Percentiles rank a stretch among this genome's conserved stretches.
These are phyloP conservation scores for Troglohyphantes excavatus DNA, from an alignment of 2,888 invertebrate species.

Conservation along the genomic window DNA sequence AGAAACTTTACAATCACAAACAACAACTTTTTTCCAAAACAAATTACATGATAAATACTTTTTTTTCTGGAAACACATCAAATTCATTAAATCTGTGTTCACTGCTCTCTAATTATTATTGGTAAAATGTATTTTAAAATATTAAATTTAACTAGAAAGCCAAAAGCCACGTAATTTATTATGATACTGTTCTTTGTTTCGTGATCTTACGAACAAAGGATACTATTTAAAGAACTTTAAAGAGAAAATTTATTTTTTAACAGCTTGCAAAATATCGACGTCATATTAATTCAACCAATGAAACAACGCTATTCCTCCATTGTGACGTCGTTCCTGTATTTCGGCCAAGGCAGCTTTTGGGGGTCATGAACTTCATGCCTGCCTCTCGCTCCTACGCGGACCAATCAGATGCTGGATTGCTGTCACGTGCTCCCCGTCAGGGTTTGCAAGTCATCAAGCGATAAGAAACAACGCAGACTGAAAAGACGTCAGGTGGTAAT, in stretches of 20 bases:
- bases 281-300: conserved; percentile 13
- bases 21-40: no score
- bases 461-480: conserved; percentile 75
- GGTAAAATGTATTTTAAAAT: no score
- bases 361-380: conserved; percentile 78
- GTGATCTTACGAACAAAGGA: background rate
- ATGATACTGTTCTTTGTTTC: background rate
- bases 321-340: conserved; percentile 70
- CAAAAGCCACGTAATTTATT: background rate
- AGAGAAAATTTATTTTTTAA: background rate
- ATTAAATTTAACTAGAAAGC: background rate
- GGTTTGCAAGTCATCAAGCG: conserved; percentile 79
- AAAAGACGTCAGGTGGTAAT: conserved; percentile 77
- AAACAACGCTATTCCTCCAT: conserved; percentile 34
- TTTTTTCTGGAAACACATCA: no score
- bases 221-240: conserved; percentile 18
- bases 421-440: conserved; percentile 71
- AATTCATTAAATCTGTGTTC: no score
- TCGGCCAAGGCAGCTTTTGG: conserved; percentile 76
- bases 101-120: no score
- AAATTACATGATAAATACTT: no score
- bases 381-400: conserved; percentile 52
- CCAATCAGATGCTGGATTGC: conserved; percentile 55
- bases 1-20: no score
- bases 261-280: conserved; percentile 23